Evolutionary conservation across 2,113 vertebrate species (phyloP).

Genomic region (Daubentonia madagascariensis): DNA sequence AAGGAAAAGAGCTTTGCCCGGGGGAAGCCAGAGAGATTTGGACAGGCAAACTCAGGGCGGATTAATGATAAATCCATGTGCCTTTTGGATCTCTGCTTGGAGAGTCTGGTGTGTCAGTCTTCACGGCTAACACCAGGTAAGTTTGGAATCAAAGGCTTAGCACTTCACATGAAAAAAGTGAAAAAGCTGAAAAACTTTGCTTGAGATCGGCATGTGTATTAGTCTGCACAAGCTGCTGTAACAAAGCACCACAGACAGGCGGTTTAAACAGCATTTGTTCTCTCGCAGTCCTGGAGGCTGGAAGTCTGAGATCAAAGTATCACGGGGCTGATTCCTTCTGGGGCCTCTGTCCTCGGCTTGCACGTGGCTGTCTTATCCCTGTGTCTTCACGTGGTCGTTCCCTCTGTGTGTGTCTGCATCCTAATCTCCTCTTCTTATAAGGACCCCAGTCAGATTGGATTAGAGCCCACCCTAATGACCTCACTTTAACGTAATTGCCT

Average conservation of each 20-base stretch:
- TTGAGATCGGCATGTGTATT: too few species aligned
- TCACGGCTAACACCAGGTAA: not conserved
- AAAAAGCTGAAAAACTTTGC: not conserved
- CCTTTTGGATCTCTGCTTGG: not conserved
- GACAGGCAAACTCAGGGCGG: accelerated
- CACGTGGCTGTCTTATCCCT: accelerated
- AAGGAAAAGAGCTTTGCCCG: too few species aligned
- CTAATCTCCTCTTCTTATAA: not conserved
- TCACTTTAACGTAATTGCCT: not conserved
- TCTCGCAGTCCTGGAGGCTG: not conserved
- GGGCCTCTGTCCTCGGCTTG: not conserved
- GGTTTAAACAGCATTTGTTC: not conserved
- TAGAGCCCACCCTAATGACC: not conserved
- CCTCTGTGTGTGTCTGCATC: not conserved
- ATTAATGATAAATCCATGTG: accelerated
- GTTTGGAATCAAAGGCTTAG: too few species aligned
- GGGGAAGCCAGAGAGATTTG: not conserved
- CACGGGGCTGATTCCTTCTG: not conserved
- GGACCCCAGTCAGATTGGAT: not conserved
- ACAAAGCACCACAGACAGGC: not conserved
- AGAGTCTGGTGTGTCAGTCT: accelerated
- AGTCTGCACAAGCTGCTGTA: accelerated
- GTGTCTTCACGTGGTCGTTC: accelerated
- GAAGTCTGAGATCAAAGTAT: accelerated
- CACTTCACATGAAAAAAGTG: not conserved